phyloP scores from a whole-genome alignment of 2,888 invertebrate species.

The Agrotis puta region DNA sequence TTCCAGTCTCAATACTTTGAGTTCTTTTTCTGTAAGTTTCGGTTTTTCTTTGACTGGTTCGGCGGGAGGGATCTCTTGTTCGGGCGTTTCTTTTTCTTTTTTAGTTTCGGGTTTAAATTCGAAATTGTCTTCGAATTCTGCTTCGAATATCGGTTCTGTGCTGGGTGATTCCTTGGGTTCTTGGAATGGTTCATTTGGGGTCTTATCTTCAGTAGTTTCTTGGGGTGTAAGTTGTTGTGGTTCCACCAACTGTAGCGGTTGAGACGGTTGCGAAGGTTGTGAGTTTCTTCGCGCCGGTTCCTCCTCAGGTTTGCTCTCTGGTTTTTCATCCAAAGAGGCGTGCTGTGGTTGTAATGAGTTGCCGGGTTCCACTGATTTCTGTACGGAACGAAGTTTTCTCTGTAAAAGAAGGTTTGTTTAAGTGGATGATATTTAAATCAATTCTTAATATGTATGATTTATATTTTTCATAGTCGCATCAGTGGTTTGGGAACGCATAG shows the following conservation, averaged over 20 bases:
- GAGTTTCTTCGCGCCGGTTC: slow-evolving; percentile 71
- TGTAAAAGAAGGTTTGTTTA: slow-evolving; percentile 73
- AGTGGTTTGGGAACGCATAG: too few relatives aligned
- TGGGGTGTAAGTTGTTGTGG: slow-evolving; percentile 61
- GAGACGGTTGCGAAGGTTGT: slow-evolving; percentile 60
- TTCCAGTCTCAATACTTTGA: slow-evolving; percentile 91
- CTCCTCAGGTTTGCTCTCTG: slow-evolving; percentile 73
- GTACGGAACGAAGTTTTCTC: slow-evolving; percentile 93
- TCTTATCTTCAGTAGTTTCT: slow-evolving; percentile 66
- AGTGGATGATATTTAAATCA: neutral
- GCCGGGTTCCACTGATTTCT: slow-evolving; percentile 88
- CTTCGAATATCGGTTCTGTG: slow-evolving; percentile 79
- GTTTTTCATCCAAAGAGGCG: slow-evolving; percentile 83
- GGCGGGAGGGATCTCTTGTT: slow-evolving; percentile 70
- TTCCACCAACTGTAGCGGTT: slow-evolving; percentile 32
- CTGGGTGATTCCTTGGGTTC: slow-evolving; percentile 71
- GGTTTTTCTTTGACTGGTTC: slow-evolving; percentile 83
- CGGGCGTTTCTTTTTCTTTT: slow-evolving; percentile 72
- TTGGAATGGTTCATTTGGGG: slow-evolving; percentile 69
- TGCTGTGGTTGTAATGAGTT: slow-evolving; percentile 81
- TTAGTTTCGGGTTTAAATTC: slow-evolving; percentile 73
- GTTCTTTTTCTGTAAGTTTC: slow-evolving; percentile 91
- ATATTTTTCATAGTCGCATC: too few relatives aligned
- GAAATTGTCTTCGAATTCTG: slow-evolving; percentile 81
- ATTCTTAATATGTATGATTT: too few relatives aligned